Conservation (phyloP, 2,113 vertebrate species). For the Chamaetylas fuelleborni region DNA sequence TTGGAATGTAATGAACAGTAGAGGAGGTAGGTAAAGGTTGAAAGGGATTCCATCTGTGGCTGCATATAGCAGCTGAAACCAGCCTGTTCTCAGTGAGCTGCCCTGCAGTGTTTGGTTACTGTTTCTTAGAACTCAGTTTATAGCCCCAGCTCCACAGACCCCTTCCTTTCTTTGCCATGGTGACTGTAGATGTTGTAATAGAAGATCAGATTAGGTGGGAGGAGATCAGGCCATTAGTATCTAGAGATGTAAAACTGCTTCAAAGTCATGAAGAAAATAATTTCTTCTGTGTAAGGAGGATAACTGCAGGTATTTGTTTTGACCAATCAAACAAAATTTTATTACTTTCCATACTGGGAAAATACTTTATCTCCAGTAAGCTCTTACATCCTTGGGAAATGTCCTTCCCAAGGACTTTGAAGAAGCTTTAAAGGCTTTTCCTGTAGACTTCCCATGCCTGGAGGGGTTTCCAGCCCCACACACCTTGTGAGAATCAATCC, state of each 20-base stretch:
- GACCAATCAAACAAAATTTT: not conserved
- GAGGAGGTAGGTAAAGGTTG: not conserved
- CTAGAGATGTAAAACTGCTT: not conserved
- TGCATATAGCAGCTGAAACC: not conserved
- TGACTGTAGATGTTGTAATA: not conserved
- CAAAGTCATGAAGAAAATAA: not conserved
- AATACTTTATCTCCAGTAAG: not conserved
- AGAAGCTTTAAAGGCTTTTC: not conserved
- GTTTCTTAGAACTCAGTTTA: not conserved
- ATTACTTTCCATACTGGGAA: not conserved
- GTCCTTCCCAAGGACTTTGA: not conserved
- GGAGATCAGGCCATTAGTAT: not conserved
- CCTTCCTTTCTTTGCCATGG: not conserved
- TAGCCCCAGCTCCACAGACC: not conserved
- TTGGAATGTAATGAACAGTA: not conserved
- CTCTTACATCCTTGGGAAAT: not conserved
- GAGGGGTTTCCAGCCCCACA: not conserved
- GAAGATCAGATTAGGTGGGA: not conserved
- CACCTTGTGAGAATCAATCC: not conserved
- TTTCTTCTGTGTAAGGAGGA: not conserved
- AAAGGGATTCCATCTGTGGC: not conserved
- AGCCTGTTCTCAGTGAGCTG: not conserved
- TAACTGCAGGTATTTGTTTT: not conserved
- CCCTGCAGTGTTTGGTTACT: not conserved
- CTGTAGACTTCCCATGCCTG: not conserved